Conservation (phyloP, 1,140 invertebrate species). For the Hirudo medicinalis region DNA sequence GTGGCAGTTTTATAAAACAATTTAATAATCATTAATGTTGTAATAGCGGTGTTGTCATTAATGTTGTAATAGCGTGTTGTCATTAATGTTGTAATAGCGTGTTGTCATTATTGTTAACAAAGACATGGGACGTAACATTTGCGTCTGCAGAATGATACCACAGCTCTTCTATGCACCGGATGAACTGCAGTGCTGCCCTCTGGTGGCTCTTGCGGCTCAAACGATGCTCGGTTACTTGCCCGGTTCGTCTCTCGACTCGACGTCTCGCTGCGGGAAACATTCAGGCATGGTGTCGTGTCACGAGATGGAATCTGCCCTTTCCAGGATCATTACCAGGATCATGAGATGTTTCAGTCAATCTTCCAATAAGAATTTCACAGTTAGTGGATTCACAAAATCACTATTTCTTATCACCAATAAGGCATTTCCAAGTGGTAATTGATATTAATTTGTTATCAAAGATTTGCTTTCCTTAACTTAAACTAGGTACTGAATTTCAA, state of each 20-base stretch:
- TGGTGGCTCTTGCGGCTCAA: constrained; percentile 30
- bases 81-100: constrained; percentile 25
- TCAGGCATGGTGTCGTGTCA: constrained; percentile 34
- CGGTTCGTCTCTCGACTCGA: neutral
- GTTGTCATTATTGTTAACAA: constrained; percentile 30
- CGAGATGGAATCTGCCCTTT: constrained; percentile 38
- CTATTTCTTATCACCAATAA: too few species aligned
- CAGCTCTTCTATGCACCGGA: constrained; percentile 38
- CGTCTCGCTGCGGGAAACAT: too few species aligned
- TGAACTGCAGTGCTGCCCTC: constrained; percentile 38
- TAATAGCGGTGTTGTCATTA: too few species aligned
- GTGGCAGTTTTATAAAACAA: too few species aligned
- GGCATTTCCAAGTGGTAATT: too few species aligned
- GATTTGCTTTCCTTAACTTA: too few species aligned
- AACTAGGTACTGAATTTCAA: too few species aligned
- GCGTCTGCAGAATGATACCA: constrained; percentile 32
- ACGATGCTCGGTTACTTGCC: neutral
- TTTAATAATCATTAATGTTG: too few species aligned
- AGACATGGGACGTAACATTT: neutral
- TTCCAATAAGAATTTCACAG: neutral
- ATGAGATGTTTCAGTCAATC: constrained; percentile 4
- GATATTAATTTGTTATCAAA: too few species aligned
- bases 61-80: too few species aligned
- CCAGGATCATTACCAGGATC: constrained; percentile 41
- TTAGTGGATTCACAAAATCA: neutral